These are phyloP conservation scores for Enoplosus armatus DNA, from an alignment of 2,797 vertebrate genomes.

Conservation along the genomic window DNA sequence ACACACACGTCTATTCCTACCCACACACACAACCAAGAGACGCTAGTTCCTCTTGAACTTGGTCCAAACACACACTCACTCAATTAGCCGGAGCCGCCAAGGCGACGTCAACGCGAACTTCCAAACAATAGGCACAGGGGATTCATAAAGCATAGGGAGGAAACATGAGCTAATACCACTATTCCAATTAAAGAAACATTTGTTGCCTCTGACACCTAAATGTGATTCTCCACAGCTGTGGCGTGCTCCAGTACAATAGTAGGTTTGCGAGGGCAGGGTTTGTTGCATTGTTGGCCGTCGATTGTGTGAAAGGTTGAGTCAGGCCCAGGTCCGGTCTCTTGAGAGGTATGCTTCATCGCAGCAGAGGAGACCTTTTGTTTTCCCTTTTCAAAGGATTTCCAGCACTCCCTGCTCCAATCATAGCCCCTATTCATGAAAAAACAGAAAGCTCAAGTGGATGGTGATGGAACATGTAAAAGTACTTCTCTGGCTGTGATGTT, in stretches of 20 bases:
- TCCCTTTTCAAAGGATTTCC: conserved; percentile 82
- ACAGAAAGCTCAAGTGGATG: conserved; percentile 71
- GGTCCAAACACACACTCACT: conserved; percentile 81
- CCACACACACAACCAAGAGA: conserved; percentile 62
- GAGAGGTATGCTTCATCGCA: conserved; percentile 76
- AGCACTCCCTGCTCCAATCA: conserved; percentile 78
- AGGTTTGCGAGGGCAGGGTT: conserved; percentile 74
- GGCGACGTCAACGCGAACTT: conserved; percentile 80
- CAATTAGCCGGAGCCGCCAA: conserved; percentile 79
- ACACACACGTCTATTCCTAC: conserved; percentile 33
- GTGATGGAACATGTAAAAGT: conserved; percentile 73
- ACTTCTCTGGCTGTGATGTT: conserved; percentile 70
- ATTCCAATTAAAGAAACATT: conserved; percentile 86
- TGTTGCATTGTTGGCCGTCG: conserved; percentile 76
- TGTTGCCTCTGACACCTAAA: conserved; percentile 84
- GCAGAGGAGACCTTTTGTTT: conserved; percentile 82
- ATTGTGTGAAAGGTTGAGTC: conserved; percentile 84
- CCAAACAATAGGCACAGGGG: conserved; percentile 82
- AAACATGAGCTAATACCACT: conserved; percentile 85
- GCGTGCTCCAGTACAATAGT: conserved; percentile 78
- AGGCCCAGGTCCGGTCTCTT: conserved; percentile 77
- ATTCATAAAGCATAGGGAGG: conserved; percentile 82
- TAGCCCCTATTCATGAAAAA: conserved; percentile 71
- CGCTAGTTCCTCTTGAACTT: conserved; percentile 75
- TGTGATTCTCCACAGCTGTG: conserved; percentile 81